Evolutionary conservation across 2,113 vertebrate genomes (phyloP), one percentile per base, ranked within the genome.

Genomic region (Mungos mungo): DNA sequence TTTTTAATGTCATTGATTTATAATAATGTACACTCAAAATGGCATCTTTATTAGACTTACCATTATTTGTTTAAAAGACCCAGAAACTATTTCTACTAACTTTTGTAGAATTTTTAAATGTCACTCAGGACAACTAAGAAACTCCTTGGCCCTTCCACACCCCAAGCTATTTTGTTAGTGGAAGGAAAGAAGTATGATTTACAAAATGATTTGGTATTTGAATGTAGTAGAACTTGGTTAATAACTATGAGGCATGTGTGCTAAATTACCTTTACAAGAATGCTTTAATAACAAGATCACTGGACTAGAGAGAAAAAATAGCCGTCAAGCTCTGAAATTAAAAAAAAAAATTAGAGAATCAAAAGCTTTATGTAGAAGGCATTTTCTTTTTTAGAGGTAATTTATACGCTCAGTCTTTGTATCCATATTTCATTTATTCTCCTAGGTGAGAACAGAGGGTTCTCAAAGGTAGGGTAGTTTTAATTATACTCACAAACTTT

Each of bases 1-100:
- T 97, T 98, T 97, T 98, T 98, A 97, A 93, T 93, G 96, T 90
- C 94, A 97, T n/a, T 96, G 96, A 98, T 98, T 98, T 98, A 95
- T 98, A 66, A 95, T 76, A 81, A 35, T 90, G 97, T 98, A 88
- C 52, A 95, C 33, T 94, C 77, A 90, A 72, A 90, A 35, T 95
- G 92, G 47, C 89, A 97, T 96, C 81, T 27, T 95, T 96, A 93
- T 88, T 83, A 89, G 77, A 88, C n/a, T 88, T 94, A 82, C 13
- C 60, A 95, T 89, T 94, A 96, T 96, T 96, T 97, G 88, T 80
- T 97, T 54, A 97, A 90, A 94, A 94, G 41, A 96, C 29, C 41
- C 83, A 96, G 92, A 96, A 96, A 83, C 88, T 65, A 82, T 29
- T 98, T 96, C 54, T 94, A 97, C 10, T 76, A 77, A 80, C 35